phyloP scores from a whole-genome alignment of 2,888 invertebrate species.

The Brenthis hecate region DNA sequence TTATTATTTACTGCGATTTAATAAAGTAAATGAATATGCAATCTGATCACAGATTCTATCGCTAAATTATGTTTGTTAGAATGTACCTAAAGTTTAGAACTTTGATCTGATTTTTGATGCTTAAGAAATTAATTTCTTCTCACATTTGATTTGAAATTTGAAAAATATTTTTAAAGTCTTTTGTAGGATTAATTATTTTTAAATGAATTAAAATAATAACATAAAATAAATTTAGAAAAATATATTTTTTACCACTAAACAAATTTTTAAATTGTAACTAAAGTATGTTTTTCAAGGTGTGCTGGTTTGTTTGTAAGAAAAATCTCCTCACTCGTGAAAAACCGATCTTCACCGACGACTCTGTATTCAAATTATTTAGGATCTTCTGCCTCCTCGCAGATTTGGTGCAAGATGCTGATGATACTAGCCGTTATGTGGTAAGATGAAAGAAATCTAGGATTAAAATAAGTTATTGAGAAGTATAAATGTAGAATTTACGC shows the following conservation, averaged over 20 bases:
- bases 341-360: conserved; percentile 84
- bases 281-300: conserved; percentile 70
- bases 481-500: no score
- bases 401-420: conserved; percentile 83
- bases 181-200: no score
- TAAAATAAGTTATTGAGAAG: no score
- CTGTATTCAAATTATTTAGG: conserved; percentile 88
- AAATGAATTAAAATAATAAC: no score
- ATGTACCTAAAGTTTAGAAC: no score
- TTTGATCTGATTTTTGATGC: no score
- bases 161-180: no score
- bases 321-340: conserved; percentile 83
- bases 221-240: background rate
- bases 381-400: conserved; percentile 91
- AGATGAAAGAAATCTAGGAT: conserved; percentile 34
- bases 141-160: no score
- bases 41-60: background rate
- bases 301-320: conserved; percentile 91
- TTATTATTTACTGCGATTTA: no score
- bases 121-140: no score
- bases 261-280: no score
- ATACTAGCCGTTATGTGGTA: conserved; percentile 77
- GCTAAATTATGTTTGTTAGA: background rate
- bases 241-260: conserved; percentile 1
- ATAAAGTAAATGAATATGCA: background rate